A percentile compares a stretch with the other conserved stretches of the same genome.
phyloP scores from a whole-genome alignment of 2,797 vertebrate genomes.

The Petrocephalus sullivani region DNA sequence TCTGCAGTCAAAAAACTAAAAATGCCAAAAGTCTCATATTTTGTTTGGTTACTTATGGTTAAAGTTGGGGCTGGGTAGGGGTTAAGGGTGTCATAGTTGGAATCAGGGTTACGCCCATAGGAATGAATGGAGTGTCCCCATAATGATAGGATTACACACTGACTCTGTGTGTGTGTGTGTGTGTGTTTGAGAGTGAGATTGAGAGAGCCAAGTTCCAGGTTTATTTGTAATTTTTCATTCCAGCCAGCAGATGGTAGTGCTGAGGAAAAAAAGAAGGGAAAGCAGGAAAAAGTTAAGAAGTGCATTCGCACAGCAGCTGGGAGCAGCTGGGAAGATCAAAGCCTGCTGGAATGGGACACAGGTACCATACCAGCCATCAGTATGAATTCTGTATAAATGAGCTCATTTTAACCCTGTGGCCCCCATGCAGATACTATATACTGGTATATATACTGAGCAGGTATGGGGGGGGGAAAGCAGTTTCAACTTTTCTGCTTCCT shows the following conservation, averaged over 20 bases:
- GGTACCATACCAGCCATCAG: constrained; percentile 49
- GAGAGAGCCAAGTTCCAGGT: neutral
- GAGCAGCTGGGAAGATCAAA: constrained; percentile 79
- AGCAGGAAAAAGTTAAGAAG: constrained; percentile 76
- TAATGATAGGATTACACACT: too few species aligned
- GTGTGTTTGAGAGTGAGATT: too few species aligned
- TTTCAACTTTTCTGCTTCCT: neutral
- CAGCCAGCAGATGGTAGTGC: constrained; percentile 64
- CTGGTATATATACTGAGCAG: neutral
- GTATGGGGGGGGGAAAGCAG: neutral
- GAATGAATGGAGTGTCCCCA: too few species aligned
- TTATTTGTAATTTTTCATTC: neutral
- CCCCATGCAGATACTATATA: neutral
- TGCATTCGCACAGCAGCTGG: constrained; percentile 85
- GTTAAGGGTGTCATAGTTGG: too few species aligned
- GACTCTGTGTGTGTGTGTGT: too few species aligned
- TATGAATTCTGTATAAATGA: neutral
- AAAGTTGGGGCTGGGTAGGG: too few species aligned
- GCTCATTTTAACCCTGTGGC: neutral
- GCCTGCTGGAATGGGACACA: constrained; percentile 80
- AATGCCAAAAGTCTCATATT: too few species aligned
- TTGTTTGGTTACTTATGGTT: too few species aligned
- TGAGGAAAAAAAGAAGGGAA: constrained; percentile 80
- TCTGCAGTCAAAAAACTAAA: too few species aligned
- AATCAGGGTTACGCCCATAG: too few species aligned